Percentiles rank a stretch among this genome's conserved stretches.
Evolutionary conservation across 92 coral and sea anemone genomes (phyloP).

Genomic region (Phymanthus crucifer): DNA sequence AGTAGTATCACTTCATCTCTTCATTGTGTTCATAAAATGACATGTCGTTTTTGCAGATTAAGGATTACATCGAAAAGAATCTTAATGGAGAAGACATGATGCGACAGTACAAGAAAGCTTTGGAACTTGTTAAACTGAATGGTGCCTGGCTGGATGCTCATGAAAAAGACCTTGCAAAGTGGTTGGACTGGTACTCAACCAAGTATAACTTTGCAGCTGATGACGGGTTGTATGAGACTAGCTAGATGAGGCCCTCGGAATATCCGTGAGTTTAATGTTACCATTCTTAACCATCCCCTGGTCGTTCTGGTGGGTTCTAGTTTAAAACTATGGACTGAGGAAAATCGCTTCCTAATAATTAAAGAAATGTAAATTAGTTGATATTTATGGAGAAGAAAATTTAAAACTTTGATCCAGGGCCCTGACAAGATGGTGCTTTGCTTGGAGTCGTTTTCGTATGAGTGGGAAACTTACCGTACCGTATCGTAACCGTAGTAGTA

Average conservation of each 20-base stretch:
- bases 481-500: no score
- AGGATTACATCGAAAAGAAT: slow-evolving; percentile 22
- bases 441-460: no score
- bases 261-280: background rate
- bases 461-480: no score
- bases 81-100: slow-evolving; percentile 24
- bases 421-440: no score
- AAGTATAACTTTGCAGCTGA: background rate
- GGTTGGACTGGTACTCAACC: background rate
- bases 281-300: background rate
- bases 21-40: background rate
- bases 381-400: background rate
- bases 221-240: background rate
- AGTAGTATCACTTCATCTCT: background rate
- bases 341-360: background rate
- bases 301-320: no score
- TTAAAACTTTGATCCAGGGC: background rate
- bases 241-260: background rate
- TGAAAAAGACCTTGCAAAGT: background rate
- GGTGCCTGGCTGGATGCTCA: slow-evolving; percentile 1
- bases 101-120: slow-evolving; percentile 16
- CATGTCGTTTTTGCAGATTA: slow-evolving; percentile 5
- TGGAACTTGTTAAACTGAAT: slow-evolving; percentile 9
- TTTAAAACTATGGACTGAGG: no score
- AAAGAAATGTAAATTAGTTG: background rate